Conservation (phyloP, 2,797 vertebrate species). For the Galagoides demidoff region DNA sequence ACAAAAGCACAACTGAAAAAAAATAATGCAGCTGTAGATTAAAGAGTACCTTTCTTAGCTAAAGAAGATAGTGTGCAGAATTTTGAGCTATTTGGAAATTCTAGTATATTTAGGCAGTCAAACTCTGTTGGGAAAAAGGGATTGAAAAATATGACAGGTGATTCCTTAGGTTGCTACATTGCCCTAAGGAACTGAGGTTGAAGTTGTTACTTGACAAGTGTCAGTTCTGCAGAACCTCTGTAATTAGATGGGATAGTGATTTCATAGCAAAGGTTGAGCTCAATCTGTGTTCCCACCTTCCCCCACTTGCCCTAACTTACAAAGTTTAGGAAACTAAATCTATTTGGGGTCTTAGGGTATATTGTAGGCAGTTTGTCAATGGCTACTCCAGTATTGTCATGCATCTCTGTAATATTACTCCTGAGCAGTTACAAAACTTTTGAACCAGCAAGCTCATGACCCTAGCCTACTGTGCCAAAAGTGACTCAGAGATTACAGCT, state of each 20-base stretch:
- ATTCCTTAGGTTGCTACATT: background rate
- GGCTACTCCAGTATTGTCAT: background rate
- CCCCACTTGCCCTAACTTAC: background rate
- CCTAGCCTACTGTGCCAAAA: background rate
- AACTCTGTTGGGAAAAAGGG: background rate
- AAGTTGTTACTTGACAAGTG: slow-evolving; percentile 7
- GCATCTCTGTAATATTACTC: background rate
- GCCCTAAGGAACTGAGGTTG: background rate
- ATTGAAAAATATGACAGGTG: slow-evolving; percentile 17
- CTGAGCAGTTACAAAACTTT: background rate
- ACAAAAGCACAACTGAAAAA: background rate
- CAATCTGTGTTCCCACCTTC: background rate
- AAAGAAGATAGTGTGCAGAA: background rate
- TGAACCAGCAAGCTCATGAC: background rate
- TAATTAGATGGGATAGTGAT: background rate
- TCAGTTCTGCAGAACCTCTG: background rate
- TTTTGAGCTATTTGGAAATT: background rate
- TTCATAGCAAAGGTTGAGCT: background rate
- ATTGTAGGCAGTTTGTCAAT: background rate
- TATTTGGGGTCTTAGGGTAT: background rate
- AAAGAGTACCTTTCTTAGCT: background rate
- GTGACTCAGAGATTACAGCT: background rate
- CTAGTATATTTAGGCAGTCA: background rate
- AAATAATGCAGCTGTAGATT: background rate
- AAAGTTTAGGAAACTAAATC: background rate